Evolutionary conservation across 2,888 invertebrate genomes (phyloP), one percentile per base, ranked within the genome.

Genomic region (Cotesia congregata): DNA sequence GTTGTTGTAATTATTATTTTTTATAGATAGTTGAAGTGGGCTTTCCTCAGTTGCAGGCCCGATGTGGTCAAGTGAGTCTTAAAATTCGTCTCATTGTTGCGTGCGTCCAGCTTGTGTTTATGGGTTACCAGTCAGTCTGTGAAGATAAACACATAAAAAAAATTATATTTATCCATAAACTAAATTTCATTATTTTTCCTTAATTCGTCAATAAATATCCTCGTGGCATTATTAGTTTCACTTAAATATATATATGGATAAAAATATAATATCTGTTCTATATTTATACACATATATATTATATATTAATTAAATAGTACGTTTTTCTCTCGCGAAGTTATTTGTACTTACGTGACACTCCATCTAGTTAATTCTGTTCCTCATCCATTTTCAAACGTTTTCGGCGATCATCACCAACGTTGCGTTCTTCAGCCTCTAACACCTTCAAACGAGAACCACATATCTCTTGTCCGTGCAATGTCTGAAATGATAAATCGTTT

Each of bases 401-500:
- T 81, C 89, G 86, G 68, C 89, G 86, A 80, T 89, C 89, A 9
- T 88, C 88, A 20, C 87, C 86, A 2, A 86, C 84, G 72, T 88
- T 89, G n/a, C 89, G 92, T 82, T 95, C 95, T 84, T 97, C 97
- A 0, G 98, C 97, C 88, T 96, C 94, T 89, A 97, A 91, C 5
- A 98, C 97, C 91, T 97, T 96, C 73, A 98, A 91, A 79, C 96
- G 93, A 38, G 95, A 93, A 38, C 97, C 97, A 84, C 95, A 95
- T 77, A 98, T 92, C 88, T 97, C 96, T 78, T 96, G 95, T 7
- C 97, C 97, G 87, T 98, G 97, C 67, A 98, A 87, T 41, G 88
- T 86, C 90, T 92, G 76, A 39, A 68, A 69, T 67, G 67, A 77
- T 59, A 40, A 39, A 72, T n/a, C 15, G n/a, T 41, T 12, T 12